Evolutionary conservation across 2,888 invertebrate species (phyloP).

Genomic region (Antheraea assamensis): DNA sequence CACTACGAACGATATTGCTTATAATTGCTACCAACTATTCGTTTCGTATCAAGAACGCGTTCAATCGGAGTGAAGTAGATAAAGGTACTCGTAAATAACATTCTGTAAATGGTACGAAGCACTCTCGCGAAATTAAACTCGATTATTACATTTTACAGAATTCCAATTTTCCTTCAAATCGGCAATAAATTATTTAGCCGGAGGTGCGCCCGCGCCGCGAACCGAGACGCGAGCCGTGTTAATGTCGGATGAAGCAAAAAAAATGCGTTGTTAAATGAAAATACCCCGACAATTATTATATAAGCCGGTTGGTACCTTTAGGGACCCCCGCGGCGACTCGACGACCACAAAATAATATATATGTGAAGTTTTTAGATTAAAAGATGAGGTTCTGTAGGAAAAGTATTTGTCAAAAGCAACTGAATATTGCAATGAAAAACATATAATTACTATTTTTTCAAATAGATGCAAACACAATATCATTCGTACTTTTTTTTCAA

Average conservation of each 20-base stretch:
- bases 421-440: neutral
- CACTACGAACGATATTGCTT: constrained; percentile 14
- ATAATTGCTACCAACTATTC: neutral
- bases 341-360: constrained; percentile 2
- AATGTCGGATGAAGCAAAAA: constrained; percentile 54
- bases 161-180: constrained; percentile 72
- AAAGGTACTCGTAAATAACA: constrained; percentile 37
- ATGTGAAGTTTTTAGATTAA: neutral
- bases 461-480: too few relatives aligned
- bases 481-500: too few relatives aligned
- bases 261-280: constrained; percentile 53
- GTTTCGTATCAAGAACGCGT: neutral
- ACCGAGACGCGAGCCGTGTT: constrained; percentile 54
- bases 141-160: constrained; percentile 50
- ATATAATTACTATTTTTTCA: too few relatives aligned
- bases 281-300: constrained; percentile 66
- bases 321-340: constrained; percentile 34
- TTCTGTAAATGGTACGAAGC: constrained; percentile 45
- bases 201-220: constrained; percentile 61
- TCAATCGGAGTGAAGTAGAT: neutral
- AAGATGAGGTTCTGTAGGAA: neutral
- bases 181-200: constrained; percentile 65
- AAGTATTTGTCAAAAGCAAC: neutral
- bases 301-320: constrained; percentile 39
- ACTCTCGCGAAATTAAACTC: constrained; percentile 40